These are phyloP conservation scores for Mirounga angustirostris DNA, from an alignment of 2,113 vertebrate genomes.

Conservation along the genomic window DNA sequence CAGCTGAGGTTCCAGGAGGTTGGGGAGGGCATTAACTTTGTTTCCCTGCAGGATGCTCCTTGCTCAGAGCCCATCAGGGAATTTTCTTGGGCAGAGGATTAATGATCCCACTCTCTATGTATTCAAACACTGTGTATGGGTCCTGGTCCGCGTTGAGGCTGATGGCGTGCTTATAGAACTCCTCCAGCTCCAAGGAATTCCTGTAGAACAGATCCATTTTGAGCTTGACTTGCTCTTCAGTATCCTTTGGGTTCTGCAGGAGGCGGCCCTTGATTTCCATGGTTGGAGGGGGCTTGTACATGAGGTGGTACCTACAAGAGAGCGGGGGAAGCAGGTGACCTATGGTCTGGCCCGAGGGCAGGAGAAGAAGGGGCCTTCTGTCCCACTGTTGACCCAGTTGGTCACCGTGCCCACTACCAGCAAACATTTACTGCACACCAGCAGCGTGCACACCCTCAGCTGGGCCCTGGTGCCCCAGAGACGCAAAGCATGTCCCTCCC, in stretches of 20 bases:
- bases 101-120: conserved; percentile 92
- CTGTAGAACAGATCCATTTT: conserved; percentile 85
- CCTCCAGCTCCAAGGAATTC: conserved; percentile 82
- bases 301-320: conserved; percentile 89
- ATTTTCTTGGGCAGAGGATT: conserved; percentile 85
- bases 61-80: not conserved
- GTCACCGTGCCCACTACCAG: no score
- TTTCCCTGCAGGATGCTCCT: not conserved
- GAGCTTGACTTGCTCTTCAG: conserved; percentile 81
- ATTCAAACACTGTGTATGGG: conserved; percentile 91
- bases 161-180: conserved; percentile 88
- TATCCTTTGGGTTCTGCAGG: conserved; percentile 88
- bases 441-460: not conserved
- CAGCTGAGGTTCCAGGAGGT: not conserved
- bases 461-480: not conserved
- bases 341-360: rapidly evolving
- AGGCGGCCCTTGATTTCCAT: conserved; percentile 90
- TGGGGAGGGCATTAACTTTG: no score
- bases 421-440: not conserved
- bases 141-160: conserved; percentile 93
- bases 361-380: not conserved
- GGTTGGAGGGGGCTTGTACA: conserved; percentile 90
- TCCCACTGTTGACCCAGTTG: rapidly evolving
- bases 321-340: not conserved
- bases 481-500: not conserved